Base-by-base conservation (phyloP, 1,140 invertebrate species). In the Drosophila grimshawi region DNA sequence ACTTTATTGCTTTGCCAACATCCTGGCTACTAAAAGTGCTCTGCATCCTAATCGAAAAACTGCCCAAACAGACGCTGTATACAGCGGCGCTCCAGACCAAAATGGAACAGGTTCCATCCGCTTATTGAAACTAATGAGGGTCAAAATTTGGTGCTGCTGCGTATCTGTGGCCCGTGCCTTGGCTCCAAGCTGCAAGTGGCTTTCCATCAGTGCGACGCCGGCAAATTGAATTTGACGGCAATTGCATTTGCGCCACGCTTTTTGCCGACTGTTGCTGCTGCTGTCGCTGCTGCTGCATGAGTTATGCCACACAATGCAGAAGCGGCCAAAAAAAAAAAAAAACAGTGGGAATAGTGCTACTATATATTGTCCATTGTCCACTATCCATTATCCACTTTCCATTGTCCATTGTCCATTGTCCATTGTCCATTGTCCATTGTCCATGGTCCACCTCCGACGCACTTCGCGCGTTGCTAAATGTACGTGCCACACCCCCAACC, bases 271-370 rank as follows among this genome's bases (percentile, higher is more conserved):
- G 19, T 19, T 32, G 6, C 41, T n/a, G 8, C 10, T 10, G 39
- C 19, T 19, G 19, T 19, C 11, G 6, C 41, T n/a, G 8, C 10
- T 10, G 39, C 39, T n/a, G 1, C 39, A 19, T 19, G 19, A 19
- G 33, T 52, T 10, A 41, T 35, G 55, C 57, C 60, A 64, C 66
- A 68, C 67, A 76, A 80, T 78, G 63, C 78, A 76, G 71, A 66
- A 80, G 73, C 60, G 68, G 60, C 45, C 61, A n/a, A 81, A 78
- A 74, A 19, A 19, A 19, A 19, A 19, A 19, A 19, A 0, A 19
- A 19, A 1, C 19, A 19, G 19, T 19, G 19, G 19, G 19, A 19
- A 19, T 19, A 63, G 48, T 48, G 19, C 49, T 43, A 69, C 53
- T 63, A 63, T 62, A 41, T 37, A 33, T 6, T 41, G 3, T 41